These are phyloP conservation scores for Actinia equina DNA, from an alignment of 64 coral and sea anemone species.

Conservation along the genomic window DNA sequence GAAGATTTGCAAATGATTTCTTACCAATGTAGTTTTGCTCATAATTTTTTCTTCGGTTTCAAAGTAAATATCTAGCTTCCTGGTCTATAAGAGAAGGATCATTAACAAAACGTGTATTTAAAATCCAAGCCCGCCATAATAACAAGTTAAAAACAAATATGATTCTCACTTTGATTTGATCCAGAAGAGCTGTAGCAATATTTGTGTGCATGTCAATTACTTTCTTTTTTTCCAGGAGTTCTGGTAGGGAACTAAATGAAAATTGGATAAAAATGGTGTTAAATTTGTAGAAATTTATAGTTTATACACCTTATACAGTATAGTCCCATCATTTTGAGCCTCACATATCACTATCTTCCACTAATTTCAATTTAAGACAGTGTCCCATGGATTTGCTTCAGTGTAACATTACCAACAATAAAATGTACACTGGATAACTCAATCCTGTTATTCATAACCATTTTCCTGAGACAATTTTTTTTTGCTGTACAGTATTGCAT, in stretches of 20 bases:
- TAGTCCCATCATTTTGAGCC: too few relatives aligned
- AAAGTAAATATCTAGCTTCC: slow-evolving; percentile 95
- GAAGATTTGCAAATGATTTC: background rate
- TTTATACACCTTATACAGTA: too few relatives aligned
- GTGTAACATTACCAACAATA: too few relatives aligned
- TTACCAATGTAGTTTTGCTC: slow-evolving; percentile 94
- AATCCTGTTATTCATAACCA: too few relatives aligned
- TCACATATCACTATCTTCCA: too few relatives aligned
- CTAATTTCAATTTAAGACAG: too few relatives aligned
- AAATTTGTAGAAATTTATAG: too few relatives aligned
- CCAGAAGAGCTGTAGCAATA: slow-evolving; percentile 92
- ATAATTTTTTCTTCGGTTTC: slow-evolving; percentile 99
- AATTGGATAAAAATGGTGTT: background rate
- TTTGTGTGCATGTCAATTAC: slow-evolving; percentile 97
- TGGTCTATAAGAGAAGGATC: slow-evolving; percentile 43
- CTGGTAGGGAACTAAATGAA: slow-evolving; percentile 78
- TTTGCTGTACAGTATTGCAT: too few relatives aligned
- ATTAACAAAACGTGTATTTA: background rate
- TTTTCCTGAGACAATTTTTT: too few relatives aligned
- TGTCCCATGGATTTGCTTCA: too few relatives aligned
- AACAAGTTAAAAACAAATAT: background rate
- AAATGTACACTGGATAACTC: too few relatives aligned
- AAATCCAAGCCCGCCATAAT: background rate
- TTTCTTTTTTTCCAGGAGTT: slow-evolving; percentile 92
- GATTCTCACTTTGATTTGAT: slow-evolving; percentile 80